Percentiles rank a stretch among this genome's conserved stretches.
These are phyloP conservation scores for Thalassoma bifasciatum DNA, from an alignment of 2,113 vertebrate species.

Conservation along the genomic window DNA sequence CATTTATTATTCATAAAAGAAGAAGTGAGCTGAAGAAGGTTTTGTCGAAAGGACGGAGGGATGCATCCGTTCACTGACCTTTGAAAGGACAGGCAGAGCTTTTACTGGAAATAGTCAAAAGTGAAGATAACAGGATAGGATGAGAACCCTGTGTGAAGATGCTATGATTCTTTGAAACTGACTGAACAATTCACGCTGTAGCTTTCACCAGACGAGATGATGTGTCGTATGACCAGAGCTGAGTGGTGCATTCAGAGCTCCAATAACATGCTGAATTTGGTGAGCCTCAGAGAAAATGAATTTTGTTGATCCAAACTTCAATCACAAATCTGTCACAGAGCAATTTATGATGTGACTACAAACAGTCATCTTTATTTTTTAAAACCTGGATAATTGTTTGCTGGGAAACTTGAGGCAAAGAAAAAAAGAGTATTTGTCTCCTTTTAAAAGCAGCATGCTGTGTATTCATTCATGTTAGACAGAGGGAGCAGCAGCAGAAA, in stretches of 20 bases:
- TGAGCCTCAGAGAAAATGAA: not conserved
- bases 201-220: not conserved
- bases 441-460: too few relatives aligned
- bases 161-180: not conserved
- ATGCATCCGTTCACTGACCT: not conserved
- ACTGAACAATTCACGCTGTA: not conserved
- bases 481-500: too few relatives aligned
- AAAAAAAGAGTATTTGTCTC: not conserved
- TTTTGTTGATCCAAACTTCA: not conserved
- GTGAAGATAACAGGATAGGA: not conserved
- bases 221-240: not conserved
- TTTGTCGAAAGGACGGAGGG: not conserved
- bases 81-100: not conserved
- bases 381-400: not conserved
- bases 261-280: not conserved
- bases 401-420: not conserved
- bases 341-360: not conserved
- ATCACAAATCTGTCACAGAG: not conserved
- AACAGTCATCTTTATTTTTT: not conserved
- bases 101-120: conserved; percentile 20
- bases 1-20: not conserved
- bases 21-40: not conserved
- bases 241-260: not conserved
- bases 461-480: too few relatives aligned
- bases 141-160: not conserved